A percentile compares a stretch with the other conserved stretches of the same genome.
These are phyloP conservation scores for Geotrypetes seraphini DNA, from an alignment of 2,797 vertebrate species.

Conservation along the genomic window DNA sequence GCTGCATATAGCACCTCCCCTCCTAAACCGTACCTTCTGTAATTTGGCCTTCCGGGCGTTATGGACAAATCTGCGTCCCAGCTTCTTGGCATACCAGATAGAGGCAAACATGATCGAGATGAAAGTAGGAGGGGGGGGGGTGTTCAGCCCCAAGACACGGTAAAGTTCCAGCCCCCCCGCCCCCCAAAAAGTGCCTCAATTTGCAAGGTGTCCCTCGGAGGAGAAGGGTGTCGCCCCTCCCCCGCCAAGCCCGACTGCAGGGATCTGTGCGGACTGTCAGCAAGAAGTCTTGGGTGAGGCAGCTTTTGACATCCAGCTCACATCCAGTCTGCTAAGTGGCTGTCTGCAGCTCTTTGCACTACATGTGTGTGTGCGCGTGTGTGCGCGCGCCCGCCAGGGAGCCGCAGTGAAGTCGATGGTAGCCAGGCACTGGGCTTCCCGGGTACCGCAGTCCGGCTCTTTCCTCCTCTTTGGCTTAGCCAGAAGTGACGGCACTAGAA, in stretches of 20 bases:
- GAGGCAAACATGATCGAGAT: conserved; percentile 81
- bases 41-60: conserved; percentile 86
- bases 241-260: conserved; percentile 58
- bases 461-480: conserved; percentile 28
- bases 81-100: conserved; percentile 96
- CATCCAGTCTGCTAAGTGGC: conserved; percentile 57
- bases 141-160: conserved; percentile 42
- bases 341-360: conserved; percentile 56
- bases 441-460: conserved; percentile 37
- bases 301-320: conserved; percentile 59
- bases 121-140: no score
- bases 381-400: conserved; percentile 43
- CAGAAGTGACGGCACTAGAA: conserved; percentile 21
- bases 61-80: conserved; percentile 87
- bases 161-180: conserved; percentile 49
- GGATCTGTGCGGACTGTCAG: conserved; percentile 66
- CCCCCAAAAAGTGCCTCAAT: no score
- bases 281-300: conserved; percentile 50
- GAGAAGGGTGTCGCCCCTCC: no score
- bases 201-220: no score
- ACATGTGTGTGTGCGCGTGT: conserved; percentile 47
- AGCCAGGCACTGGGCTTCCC: conserved; percentile 35
- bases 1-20: no score
- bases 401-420: conserved; percentile 45
- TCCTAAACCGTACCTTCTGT: conserved; percentile 76